Base-by-base conservation (phyloP, 2,888 invertebrate species). In the Allygus modestus region DNA sequence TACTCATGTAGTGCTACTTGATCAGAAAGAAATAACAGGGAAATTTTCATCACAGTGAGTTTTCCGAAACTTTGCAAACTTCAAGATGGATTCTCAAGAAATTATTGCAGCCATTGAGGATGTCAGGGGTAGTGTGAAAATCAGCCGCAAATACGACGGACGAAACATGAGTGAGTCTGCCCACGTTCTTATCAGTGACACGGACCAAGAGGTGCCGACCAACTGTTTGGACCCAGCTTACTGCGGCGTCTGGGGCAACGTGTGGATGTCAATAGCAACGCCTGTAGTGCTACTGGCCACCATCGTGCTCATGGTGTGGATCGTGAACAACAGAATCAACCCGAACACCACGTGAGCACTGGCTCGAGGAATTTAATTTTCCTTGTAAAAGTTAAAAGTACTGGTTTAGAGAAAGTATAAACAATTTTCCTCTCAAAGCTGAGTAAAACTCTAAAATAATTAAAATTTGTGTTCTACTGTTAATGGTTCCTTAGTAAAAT, bases 1-100 rank as follows among this genome's bases (percentile, higher is more conserved):
- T n/a, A n/a, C n/a, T n/a, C n/a, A n/a, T n/a, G n/a, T n/a, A n/a
- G n/a, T n/a, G n/a, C n/a, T n/a, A n/a, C n/a, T n/a, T n/a, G n/a
- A n/a, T n/a, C n/a, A n/a, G n/a, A n/a, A n/a, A n/a, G n/a, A n/a
- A n/a, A n/a, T n/a, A n/a, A n/a, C n/a, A n/a, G n/a, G n/a, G n/a
- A n/a, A n/a, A n/a, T n/a, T n/a, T n/a, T n/a, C n/a, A n/a, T n/a
- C n/a, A n/a, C n/a, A n/a, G n/a, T 12, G 88, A 87, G 84, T 91
- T 91, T 84, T 91, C 91, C 91, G 91, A 87, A 31, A 46, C 31
- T 41, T 37, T 7, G 9, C 37, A 37, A 1, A 71, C 28, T 31
- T 31, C 33, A 71, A 1, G n/a, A 46, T 61, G 61, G 20, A 61
- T 61, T 61, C 26, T 26, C 26, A 61, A 23, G 61, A 61, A 9